Conservation (phyloP, 2,797 vertebrate species). For the Borostomias antarcticus region DNA sequence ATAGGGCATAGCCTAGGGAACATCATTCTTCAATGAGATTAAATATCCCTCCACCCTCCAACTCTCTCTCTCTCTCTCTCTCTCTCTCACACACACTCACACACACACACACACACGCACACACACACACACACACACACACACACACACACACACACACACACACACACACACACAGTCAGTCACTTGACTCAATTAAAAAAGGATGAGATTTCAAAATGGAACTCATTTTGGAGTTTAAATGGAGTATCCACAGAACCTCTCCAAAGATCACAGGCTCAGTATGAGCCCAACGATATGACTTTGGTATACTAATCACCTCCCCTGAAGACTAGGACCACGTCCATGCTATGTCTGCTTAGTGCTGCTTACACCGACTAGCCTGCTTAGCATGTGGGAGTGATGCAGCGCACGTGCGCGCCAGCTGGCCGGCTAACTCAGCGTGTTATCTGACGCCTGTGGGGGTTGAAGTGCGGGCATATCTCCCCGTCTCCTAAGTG, state of each 20-base stretch:
- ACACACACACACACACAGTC: background rate
- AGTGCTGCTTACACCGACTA: background rate
- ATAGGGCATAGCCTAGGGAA: too few species aligned
- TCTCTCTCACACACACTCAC: background rate
- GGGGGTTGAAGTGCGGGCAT: background rate
- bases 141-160: too few species aligned
- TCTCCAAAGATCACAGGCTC: background rate
- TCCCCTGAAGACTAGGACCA: too few species aligned
- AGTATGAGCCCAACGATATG: background rate
- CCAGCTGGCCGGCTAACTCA: background rate
- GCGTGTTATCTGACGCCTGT: slow-evolving; percentile 39
- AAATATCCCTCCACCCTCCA: too few species aligned
- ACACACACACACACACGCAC: too few species aligned
- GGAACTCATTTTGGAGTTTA: background rate
- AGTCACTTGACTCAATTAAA: too few species aligned
- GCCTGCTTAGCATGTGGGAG: background rate
- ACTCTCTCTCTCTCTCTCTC: background rate
- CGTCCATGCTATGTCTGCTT: background rate
- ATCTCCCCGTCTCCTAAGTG: background rate
- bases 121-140: too few species aligned
- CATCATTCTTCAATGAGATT: too few species aligned
- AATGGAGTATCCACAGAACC: background rate
- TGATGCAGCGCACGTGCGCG: background rate
- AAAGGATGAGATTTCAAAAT: too few species aligned
- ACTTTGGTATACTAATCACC: background rate